Base-by-base conservation (phyloP, 2,797 vertebrate species). In the Toxotes lorentzi region DNA sequence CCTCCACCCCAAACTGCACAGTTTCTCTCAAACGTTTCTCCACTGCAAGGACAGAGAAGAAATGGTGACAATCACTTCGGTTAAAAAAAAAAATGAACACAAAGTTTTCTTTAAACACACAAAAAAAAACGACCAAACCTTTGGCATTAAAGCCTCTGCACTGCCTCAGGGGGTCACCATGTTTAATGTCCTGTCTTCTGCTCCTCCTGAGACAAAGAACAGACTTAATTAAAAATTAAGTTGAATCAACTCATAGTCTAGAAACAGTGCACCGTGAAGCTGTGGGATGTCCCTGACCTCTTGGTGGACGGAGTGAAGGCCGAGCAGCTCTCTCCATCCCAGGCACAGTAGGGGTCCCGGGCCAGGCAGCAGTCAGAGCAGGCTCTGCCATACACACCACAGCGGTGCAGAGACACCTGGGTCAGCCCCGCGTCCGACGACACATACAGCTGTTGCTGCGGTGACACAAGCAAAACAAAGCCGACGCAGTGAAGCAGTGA, bases 311-410 rank as follows among this genome's bases (percentile, higher is more conserved):
- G 96, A 35, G 96, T 96, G 81, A 96, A 96, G 16, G 96, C 95
- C 10, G 95, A 92, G 85, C 96, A 97, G 89, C 90, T 96, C 62
- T 96, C 96, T 45, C 96, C 96, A 8, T 97, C 96, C 96, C 96
- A 97, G 57, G 96, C 95, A 5, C 96, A 97, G 87, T 97, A 96
- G 35, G 96, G 96, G 89, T 97, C 96, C 35, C 96, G 93, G 43
- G 96, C 96, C 83, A 97, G 90, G 38, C 96, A 97, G 92, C 96
- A 97, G 92, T 97, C 96, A 0, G 96, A 96, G 86, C 96, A 97
- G 60, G 95, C 96, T 77, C 95, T 83, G 53, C 96, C 96, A 9
- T 97, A 97, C 17, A 93, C 95, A 0, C 92, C 93, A 4, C 96
- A 97, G 73, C 96, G 96, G 79, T 97, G 96, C 88, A 97, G 90